Conservation (phyloP, 2,888 invertebrate species). For the Baronia brevicornis region DNA sequence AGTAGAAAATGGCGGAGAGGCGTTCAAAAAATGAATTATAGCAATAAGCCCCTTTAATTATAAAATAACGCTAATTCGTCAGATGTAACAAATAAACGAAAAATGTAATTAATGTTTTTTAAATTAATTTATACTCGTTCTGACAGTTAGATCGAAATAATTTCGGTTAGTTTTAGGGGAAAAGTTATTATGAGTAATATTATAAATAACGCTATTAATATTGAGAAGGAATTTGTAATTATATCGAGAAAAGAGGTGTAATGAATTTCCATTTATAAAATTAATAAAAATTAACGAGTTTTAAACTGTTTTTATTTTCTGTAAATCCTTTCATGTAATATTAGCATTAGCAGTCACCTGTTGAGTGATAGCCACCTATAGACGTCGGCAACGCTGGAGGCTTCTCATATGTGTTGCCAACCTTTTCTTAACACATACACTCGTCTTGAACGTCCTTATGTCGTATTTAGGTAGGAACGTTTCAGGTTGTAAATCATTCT, state of each 20-base stretch:
- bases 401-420: too few relatives aligned
- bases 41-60: slow-evolving; percentile 49
- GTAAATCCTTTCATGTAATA: slow-evolving; percentile 9
- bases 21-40: slow-evolving; percentile 42
- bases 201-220: slow-evolving; percentile 62
- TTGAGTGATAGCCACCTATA: too few relatives aligned
- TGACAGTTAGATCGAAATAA: slow-evolving; percentile 58
- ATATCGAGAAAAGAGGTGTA: slow-evolving; percentile 64
- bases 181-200: slow-evolving; percentile 55
- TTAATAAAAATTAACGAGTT: slow-evolving; percentile 74
- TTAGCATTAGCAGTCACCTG: too few relatives aligned
- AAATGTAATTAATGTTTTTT: slow-evolving; percentile 52
- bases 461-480: too few relatives aligned
- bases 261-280: slow-evolving; percentile 75
- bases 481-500: too few relatives aligned
- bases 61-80: slow-evolving; percentile 34
- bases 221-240: slow-evolving; percentile 72
- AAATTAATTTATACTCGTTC: slow-evolving; percentile 59
- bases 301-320: slow-evolving; percentile 41
- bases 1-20: slow-evolving; percentile 28
- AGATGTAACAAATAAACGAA: slow-evolving; percentile 34
- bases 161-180: slow-evolving; percentile 56
- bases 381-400: too few relatives aligned
- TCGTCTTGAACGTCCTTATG: too few relatives aligned
- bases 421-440: too few relatives aligned